Evolutionary conservation across 2,797 vertebrate genomes (phyloP).

Genomic region (Sebastes hopkinsi): DNA sequence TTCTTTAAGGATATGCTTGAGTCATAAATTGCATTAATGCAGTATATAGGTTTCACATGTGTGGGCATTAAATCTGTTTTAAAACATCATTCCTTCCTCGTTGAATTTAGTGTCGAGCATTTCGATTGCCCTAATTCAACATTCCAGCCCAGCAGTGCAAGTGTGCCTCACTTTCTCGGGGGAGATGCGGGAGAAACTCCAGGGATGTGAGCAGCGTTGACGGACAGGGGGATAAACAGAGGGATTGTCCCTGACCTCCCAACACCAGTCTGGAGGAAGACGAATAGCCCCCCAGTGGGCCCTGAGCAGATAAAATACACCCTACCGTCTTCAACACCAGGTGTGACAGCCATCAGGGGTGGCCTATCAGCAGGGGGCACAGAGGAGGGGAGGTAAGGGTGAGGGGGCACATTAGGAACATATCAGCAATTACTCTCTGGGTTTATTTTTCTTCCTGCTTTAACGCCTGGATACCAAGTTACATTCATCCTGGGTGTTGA

Average conservation of each 20-base stretch:
- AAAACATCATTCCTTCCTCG: neutral
- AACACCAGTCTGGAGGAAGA: constrained; percentile 78
- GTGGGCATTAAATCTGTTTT: constrained; percentile 10
- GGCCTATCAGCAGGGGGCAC: constrained; percentile 81
- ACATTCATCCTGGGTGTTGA: constrained; percentile 72
- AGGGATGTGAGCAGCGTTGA: constrained; percentile 77
- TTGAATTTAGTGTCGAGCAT: constrained; percentile 40
- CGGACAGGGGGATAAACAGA: constrained; percentile 82
- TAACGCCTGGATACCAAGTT: constrained; percentile 75
- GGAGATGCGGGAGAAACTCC: constrained; percentile 64
- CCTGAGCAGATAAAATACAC: constrained; percentile 85
- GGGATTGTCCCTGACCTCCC: constrained; percentile 80
- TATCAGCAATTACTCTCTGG: constrained; percentile 83
- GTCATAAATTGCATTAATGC: constrained; percentile 1
- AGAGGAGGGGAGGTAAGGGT: constrained; percentile 74
- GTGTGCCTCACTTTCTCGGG: constrained; percentile 72
- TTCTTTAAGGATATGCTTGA: neutral
- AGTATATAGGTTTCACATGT: neutral
- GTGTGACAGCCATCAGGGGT: constrained; percentile 85
- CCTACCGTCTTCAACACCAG: constrained; percentile 83
- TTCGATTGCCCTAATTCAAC: constrained; percentile 40
- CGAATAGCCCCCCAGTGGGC: constrained; percentile 78
- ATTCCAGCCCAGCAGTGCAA: constrained; percentile 49
- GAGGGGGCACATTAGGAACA: constrained; percentile 85
- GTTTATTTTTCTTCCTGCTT: constrained; percentile 83